These are phyloP conservation scores for Pectinophora gossypiella DNA, from an alignment of 1,140 invertebrate genomes.

Conservation along the genomic window DNA sequence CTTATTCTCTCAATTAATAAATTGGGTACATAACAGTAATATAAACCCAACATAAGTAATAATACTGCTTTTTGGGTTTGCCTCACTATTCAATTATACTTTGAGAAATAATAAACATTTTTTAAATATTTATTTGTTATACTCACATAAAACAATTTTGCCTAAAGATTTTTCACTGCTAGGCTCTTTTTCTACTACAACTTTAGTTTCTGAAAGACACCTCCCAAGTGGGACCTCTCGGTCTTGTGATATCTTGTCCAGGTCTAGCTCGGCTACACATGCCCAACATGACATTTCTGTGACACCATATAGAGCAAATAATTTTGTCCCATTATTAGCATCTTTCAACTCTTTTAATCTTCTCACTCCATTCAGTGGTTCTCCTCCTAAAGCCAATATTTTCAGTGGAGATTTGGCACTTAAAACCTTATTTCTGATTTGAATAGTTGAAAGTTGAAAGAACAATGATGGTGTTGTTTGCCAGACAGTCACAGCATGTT, in stretches of 20 bases:
- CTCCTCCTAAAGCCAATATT: constrained; percentile 79
- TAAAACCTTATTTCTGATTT: constrained; percentile 77
- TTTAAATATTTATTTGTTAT: neutral
- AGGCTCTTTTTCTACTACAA: constrained; percentile 61
- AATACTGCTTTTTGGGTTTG: no score
- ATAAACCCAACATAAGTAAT: no score
- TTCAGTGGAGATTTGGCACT: constrained; percentile 70
- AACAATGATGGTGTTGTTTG: constrained; percentile 88
- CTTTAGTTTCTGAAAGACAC: constrained; percentile 78
- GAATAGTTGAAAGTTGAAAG: constrained; percentile 73
- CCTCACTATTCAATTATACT: no score
- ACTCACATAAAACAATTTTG: constrained; percentile 78
- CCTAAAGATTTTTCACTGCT: constrained; percentile 59
- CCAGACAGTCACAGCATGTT: constrained; percentile 78
- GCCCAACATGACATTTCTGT: constrained; percentile 92
- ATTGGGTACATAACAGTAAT: no score
- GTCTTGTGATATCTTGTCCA: constrained; percentile 37
- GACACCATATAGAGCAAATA: constrained; percentile 89
- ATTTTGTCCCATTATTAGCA: constrained; percentile 71
- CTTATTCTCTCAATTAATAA: no score
- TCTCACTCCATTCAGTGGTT: constrained; percentile 74
- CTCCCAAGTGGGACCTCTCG: constrained; percentile 76
- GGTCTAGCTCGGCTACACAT: constrained; percentile 76
- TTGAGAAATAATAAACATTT: neutral
- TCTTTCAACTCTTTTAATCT: constrained; percentile 69